Evolutionary conservation across 2,888 invertebrate genomes (phyloP), one percentile per base, ranked within the genome.

Genomic region (Cylindroiulus punctatus): DNA sequence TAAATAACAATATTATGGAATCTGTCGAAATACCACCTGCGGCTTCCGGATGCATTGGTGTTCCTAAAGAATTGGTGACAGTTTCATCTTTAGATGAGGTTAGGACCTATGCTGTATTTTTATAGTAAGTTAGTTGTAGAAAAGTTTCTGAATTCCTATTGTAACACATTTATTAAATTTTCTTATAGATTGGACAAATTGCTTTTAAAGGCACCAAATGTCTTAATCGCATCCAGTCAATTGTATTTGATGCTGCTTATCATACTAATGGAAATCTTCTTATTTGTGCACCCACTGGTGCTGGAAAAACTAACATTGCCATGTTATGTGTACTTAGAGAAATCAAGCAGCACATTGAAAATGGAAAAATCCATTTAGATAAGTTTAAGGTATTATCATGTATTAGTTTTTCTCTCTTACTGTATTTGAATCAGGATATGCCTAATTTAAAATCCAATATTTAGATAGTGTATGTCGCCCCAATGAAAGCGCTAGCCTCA

Each of bases 231-330:
- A 98, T 99, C 89, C 99, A 99, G 91, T 96, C 97, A 0, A 95
- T 98, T 83, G 99, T 99, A 0, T 99, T 95, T 91, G 95, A 97
- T 87, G 94, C 97, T 0, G 99, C 99, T 0, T 99, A 99, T 92
- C 94, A 96, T 89, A 97, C 96, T 1, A 98, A 98, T 90, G 98
- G 99, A 90, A 99, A 99, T 91, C 93, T 99, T 89, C 91, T 99
- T 85, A 97, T 99, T 87, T 99, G 99, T 91, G 99, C 99, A 0
- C 99, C 99, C 0, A 99, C 99, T 0, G 99, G 99, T 5, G 98
- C 99, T 0, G 99, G 99, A 42, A 99, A 99, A 92, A 99, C 99
- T 0, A 99, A 99, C 90, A 97, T 99, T 86, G 99, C 99, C 0
- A 93, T 99, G 92, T 91, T 99, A 83, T 93, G 97, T 0, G 95